Base-by-base conservation (phyloP, 1,140 invertebrate genomes). In the Bombyx mandarina region DNA sequence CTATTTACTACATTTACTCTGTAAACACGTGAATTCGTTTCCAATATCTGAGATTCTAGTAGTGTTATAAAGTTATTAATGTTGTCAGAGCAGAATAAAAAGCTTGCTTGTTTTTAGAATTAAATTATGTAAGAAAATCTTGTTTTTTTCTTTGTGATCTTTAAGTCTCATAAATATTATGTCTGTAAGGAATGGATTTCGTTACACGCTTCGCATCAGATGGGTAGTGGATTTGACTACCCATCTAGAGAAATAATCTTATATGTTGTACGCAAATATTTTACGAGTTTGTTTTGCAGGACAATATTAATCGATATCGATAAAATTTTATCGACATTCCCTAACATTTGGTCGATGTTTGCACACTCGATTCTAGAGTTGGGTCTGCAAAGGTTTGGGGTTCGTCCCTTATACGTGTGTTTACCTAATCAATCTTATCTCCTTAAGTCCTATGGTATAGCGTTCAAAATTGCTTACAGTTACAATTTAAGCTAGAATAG, bases 311-410 rank as follows among this genome's bases (percentile, higher is more conserved):
- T n/a, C 12, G 52, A n/a, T 43, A 54, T 60, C 49, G 58, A 56
- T 56, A 60, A 56, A 45, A 54, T 53, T 56, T 52, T 52, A 60
- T 56, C 49, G 58, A 60, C 43, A 56, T 44, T 44, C 35, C 58
- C 52, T 54, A 45, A 51, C 58, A 50, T 50, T 52, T 35, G 26
- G 2, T 35, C 26, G 26, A 43, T 60, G 58, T 60, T 60, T 60
- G 54, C 54, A 51, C 49, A 56, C 58, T 60, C 58, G 54, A 56
- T 56, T 54, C 52, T 54, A 51, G 54, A 45, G 58, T 60, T 56
- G 58, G 43, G 49, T 50, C 8, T 54, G 58, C 56, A 56, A 60
- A 60, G 44, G 52, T 43, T 52, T 52, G 8, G 8, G 46, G 49
- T 22, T 45, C 54, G 54, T 26, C 18, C 43, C 49, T 35, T 52